phyloP scores from a whole-genome alignment of 2,113 vertebrate genomes.

The Delphinus delphis region DNA sequence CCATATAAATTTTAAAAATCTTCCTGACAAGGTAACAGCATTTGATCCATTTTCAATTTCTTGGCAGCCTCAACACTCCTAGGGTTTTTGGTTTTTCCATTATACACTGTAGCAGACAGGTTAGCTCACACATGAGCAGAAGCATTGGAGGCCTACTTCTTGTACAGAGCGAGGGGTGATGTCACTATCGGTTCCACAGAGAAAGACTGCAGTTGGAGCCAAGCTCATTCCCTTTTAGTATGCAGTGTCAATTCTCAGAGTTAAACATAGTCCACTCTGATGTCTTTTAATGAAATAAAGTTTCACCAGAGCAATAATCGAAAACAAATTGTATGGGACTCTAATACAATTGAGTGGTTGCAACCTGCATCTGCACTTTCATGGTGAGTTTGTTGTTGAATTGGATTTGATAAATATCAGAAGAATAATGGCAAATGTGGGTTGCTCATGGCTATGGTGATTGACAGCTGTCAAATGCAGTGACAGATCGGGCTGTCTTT shows the following conservation, averaged over 20 bases:
- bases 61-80: not conserved
- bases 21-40: conserved; percentile 32
- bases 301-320: conserved; percentile 61
- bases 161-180: not conserved
- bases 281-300: conserved; percentile 64
- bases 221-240: conserved; percentile 56
- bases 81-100: conserved; percentile 19
- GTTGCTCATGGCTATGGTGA: not conserved
- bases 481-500: conserved; percentile 42
- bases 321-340: conserved; percentile 49
- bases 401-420: conserved; percentile 31
- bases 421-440: not conserved
- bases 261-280: conserved; percentile 51
- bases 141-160: not conserved
- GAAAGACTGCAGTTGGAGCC: conserved; percentile 48
- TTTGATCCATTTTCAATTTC: conserved; percentile 63
- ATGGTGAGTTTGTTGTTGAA: not conserved
- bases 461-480: conserved; percentile 71
- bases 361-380: conserved; percentile 40
- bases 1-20: conserved; percentile 15
- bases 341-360: not conserved
- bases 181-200: not conserved
- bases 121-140: not conserved
- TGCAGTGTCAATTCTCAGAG: conserved; percentile 39
- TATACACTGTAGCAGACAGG: not conserved